phyloP scores from a whole-genome alignment of 1,140 invertebrate species.

The Notospermus geniculatus region DNA sequence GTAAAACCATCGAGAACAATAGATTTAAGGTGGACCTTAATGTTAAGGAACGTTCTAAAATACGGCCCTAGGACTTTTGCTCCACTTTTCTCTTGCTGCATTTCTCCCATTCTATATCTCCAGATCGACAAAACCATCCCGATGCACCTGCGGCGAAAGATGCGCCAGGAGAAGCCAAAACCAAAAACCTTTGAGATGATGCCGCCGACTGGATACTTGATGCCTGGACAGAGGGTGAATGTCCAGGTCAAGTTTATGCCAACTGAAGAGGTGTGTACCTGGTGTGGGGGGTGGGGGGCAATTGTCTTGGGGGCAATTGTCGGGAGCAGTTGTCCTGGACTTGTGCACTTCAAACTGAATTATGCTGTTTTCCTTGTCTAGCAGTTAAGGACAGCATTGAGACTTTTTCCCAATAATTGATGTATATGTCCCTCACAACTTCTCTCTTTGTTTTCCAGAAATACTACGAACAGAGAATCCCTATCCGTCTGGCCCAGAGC shows the following conservation, averaged over 20 bases:
- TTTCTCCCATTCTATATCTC: conserved; percentile 12
- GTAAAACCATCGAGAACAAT: too few relatives aligned
- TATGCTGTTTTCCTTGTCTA: too few relatives aligned
- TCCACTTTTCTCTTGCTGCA: too few relatives aligned
- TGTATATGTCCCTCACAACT: background rate
- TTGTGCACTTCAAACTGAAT: too few relatives aligned
- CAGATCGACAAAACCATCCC: conserved; percentile 51
- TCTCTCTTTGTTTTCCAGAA: conserved; percentile 34
- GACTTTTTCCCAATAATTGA: too few relatives aligned
- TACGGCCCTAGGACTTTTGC: too few relatives aligned
- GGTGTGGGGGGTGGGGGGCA: too few relatives aligned
- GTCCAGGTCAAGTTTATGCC: conserved; percentile 58
- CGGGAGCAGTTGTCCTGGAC: too few relatives aligned
- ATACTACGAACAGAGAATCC: conserved; percentile 52
- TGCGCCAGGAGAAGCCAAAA: conserved; percentile 42
- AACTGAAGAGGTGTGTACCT: conserved; percentile 52
- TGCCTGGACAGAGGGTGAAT: conserved; percentile 53
- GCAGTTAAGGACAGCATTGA: too few relatives aligned
- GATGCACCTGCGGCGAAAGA: conserved; percentile 52
- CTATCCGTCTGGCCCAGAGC: conserved; percentile 53
- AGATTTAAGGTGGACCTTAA: too few relatives aligned
- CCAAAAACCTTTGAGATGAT: conserved; percentile 54
- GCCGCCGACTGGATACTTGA: conserved; percentile 46
- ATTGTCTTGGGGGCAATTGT: too few relatives aligned
- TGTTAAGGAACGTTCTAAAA: too few relatives aligned